Conservation (phyloP, 2,113 vertebrate species). For the Pycnonotus jocosus region DNA sequence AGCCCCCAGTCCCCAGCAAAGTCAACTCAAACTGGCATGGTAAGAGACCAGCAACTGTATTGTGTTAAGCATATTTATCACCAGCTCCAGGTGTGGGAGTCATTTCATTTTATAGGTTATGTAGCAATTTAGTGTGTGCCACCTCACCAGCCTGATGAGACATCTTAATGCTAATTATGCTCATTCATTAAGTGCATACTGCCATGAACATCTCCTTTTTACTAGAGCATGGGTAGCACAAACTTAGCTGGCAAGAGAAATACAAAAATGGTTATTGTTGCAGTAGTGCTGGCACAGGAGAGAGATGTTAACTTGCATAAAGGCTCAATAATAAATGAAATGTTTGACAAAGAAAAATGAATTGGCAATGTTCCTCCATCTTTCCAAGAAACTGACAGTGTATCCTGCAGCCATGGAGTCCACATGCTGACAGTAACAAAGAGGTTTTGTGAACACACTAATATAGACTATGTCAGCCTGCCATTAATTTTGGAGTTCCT, state of each 20-base stretch:
- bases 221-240: slow-evolving; percentile 47
- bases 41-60: neutral
- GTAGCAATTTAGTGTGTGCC: slow-evolving; percentile 35
- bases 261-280: slow-evolving; percentile 27
- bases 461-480: slow-evolving; percentile 60
- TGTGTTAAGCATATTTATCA: neutral
- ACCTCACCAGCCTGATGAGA: slow-evolving; percentile 49
- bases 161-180: slow-evolving; percentile 65
- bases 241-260: slow-evolving; percentile 49
- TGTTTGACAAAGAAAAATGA: slow-evolving; percentile 72
- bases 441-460: slow-evolving; percentile 64
- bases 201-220: neutral
- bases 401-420: slow-evolving; percentile 24
- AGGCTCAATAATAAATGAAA: slow-evolving; percentile 71
- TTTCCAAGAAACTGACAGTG: slow-evolving; percentile 67
- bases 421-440: slow-evolving; percentile 67
- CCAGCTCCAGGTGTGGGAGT: neutral
- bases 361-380: slow-evolving; percentile 58
- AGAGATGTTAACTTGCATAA: slow-evolving; percentile 65
- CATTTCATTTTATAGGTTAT: neutral
- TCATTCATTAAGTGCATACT: slow-evolving; percentile 50
- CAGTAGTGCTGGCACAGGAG: slow-evolving; percentile 43
- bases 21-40: neutral
- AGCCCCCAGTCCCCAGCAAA: neutral
- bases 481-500: slow-evolving; percentile 58